These are phyloP conservation scores for Alentia gelatinosa DNA, from an alignment of 2,888 invertebrate genomes.

Conservation along the genomic window DNA sequence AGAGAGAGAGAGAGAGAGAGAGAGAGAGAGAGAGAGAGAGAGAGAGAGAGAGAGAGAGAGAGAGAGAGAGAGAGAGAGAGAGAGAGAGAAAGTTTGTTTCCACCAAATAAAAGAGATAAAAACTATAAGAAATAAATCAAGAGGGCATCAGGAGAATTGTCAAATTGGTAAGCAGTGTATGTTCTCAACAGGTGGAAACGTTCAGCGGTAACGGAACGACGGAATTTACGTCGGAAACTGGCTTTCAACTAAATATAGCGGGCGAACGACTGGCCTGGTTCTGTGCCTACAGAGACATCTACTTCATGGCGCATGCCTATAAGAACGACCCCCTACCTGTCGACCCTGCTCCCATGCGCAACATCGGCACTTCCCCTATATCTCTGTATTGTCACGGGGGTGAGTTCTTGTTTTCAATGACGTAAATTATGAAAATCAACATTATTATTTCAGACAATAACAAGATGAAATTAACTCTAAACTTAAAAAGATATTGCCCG, in stretches of 20 bases:
- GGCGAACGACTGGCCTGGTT: conserved; percentile 28
- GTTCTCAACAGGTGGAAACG: not conserved
- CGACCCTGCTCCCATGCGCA: not conserved
- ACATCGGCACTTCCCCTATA: not conserved
- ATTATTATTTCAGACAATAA: not conserved
- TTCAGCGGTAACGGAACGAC: not conserved
- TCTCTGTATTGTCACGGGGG: conserved; percentile 34
- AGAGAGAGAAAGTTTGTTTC: too few species aligned
- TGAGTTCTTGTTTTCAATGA: too few species aligned
- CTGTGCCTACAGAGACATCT: not conserved
- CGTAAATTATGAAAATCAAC: too few species aligned
- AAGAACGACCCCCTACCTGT: not conserved
- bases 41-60: too few species aligned
- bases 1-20: too few species aligned
- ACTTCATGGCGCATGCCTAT: not conserved
- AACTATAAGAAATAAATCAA: too few species aligned
- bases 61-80: too few species aligned
- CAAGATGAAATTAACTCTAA: not conserved
- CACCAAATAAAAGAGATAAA: too few species aligned
- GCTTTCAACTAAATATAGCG: not conserved
- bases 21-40: too few species aligned
- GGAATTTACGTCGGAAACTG: not conserved
- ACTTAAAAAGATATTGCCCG: not conserved
- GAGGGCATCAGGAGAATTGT: too few species aligned
- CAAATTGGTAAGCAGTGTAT: too few species aligned